Conservation (phyloP, 2,888 invertebrate species). For the Drosophila paramelanica region DNA sequence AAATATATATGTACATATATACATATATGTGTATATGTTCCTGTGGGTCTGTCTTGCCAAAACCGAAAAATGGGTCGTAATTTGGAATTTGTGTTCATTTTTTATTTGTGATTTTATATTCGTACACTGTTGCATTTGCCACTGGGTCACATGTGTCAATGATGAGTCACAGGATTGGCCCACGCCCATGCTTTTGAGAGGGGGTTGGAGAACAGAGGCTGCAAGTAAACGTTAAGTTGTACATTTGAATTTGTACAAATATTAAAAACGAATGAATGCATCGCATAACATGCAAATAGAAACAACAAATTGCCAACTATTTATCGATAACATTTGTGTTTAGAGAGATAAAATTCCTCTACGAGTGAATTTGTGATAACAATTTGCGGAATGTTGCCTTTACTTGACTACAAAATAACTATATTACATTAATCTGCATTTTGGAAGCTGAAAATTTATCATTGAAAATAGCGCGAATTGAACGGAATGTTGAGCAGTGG, state of each 20-base stretch:
- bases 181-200: slow-evolving; percentile 9
- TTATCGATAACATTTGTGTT: slow-evolving; percentile 13
- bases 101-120: slow-evolving; percentile 34
- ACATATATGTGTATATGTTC: not conserved
- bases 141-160: slow-evolving; percentile 71
- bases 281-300: slow-evolving; percentile 20
- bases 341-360: not conserved
- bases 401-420: not conserved
- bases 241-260: slow-evolving; percentile 34
- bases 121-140: slow-evolving; percentile 30
- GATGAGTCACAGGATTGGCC: slow-evolving; percentile 62
- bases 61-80: slow-evolving; percentile 74
- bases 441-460: not conserved
- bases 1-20: slow-evolving; percentile 4
- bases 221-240: slow-evolving; percentile 32
- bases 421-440: not conserved
- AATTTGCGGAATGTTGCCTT: not conserved
- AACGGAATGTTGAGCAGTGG: not conserved
- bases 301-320: not conserved
- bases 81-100: slow-evolving; percentile 53
- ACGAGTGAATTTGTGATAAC: not conserved
- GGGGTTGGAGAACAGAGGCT: not conserved
- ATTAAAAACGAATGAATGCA: slow-evolving; percentile 57
- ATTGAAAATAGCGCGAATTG: not conserved
- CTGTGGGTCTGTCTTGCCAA: slow-evolving; percentile 22